Conservation (phyloP, 2,113 vertebrate species). For the Hepsetus odoe region DNA sequence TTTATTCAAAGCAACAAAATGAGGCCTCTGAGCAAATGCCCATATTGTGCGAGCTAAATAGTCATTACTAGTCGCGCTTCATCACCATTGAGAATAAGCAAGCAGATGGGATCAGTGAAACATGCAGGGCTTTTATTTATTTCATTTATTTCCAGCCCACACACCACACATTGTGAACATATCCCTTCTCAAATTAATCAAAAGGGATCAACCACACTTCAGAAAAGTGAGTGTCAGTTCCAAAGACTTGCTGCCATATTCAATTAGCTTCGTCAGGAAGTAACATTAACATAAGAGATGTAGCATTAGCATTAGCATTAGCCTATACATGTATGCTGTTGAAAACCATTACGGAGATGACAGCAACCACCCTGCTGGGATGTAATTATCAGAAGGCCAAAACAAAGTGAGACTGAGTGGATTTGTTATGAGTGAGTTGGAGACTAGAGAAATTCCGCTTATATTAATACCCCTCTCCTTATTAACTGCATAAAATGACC, state of each 20-base stretch:
- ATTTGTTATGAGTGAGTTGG: slow-evolving; percentile 18
- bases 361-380: slow-evolving; percentile 24
- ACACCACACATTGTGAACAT: background rate
- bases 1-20: slow-evolving; percentile 25
- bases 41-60: slow-evolving; percentile 36
- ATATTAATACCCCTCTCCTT: slow-evolving; percentile 6
- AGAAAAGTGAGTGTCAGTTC: background rate
- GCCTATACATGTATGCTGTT: background rate
- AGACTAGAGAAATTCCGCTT: slow-evolving; percentile 12
- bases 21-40: slow-evolving; percentile 1
- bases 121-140: slow-evolving; percentile 24
- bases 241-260: background rate
- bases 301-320: background rate
- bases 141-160: slow-evolving; percentile 19
- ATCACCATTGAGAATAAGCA: slow-evolving; percentile 13
- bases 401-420: slow-evolving; percentile 35
- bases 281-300: background rate
- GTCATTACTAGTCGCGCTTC: slow-evolving; percentile 33
- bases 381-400: slow-evolving; percentile 40
- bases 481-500: slow-evolving; percentile 22
- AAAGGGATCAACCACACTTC: background rate
- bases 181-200: slow-evolving; percentile 8
- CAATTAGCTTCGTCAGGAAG: background rate
- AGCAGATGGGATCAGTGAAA: slow-evolving; percentile 28
- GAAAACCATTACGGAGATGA: slow-evolving; percentile 21